Evolutionary conservation across 2,113 vertebrate genomes (phyloP).

Genomic region (Phaethornis superciliosus): DNA sequence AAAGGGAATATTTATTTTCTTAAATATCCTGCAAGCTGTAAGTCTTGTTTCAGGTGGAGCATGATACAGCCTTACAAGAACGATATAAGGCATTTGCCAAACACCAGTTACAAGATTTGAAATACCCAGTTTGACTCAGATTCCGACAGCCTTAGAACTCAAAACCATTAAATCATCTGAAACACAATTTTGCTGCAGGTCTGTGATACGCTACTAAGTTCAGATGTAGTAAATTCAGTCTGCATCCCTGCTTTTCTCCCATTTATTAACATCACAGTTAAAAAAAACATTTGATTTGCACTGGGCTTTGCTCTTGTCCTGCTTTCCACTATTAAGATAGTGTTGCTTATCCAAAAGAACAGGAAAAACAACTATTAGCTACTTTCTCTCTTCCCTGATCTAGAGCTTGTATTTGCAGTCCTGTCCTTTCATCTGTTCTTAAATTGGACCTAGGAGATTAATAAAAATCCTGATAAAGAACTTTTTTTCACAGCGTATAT

Average conservation of each 20-base stretch:
- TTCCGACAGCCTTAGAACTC: neutral
- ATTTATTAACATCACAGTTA: neutral
- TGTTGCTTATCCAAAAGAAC: neutral
- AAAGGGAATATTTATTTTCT: neutral
- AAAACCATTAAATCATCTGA: neutral
- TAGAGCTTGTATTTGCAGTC: neutral
- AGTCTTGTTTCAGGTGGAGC: neutral
- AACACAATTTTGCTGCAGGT: neutral
- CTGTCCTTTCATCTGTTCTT: constrained; percentile 36
- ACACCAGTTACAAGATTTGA: neutral
- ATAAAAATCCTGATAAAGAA: constrained; percentile 29
- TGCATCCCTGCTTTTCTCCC: neutral
- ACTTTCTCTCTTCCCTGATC: neutral
- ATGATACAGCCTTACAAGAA: neutral
- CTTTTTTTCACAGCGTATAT: neutral
- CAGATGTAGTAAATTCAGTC: neutral
- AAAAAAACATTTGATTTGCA: constrained; percentile 8
- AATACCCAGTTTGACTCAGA: neutral
- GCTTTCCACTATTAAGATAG: neutral
- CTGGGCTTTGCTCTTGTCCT: neutral
- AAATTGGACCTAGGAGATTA: constrained; percentile 19
- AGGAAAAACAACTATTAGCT: constrained; percentile 11
- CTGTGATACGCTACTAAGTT: neutral
- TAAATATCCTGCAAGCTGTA: neutral
- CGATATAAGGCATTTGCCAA: neutral